Base-by-base conservation (phyloP, 1,140 invertebrate species). In the Drosophila subobscura region DNA sequence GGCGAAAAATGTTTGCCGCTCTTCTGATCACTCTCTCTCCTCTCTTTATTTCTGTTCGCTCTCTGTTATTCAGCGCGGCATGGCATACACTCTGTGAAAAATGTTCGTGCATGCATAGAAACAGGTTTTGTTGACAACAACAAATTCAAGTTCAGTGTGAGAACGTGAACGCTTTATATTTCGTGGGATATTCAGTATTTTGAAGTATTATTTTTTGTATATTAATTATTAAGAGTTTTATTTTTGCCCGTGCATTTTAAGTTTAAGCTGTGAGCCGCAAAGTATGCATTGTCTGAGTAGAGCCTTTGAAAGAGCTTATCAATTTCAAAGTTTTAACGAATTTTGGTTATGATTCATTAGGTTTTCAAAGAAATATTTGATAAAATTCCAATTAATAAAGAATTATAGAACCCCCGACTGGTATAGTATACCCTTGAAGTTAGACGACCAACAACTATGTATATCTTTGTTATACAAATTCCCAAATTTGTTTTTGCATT, bases 1-100 rank as follows among this genome's bases (percentile, higher is more conserved):
- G 41, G 55, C 52, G 55, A 51, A 22, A 67, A 81, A 67, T 77
- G 61, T 55, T 81, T 58, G 27, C 42, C 73, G 47, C 68, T 29
- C 27, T 29, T 6, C 5, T 29, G 5, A 29, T 29, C 27, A 2
- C 27, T 29, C 27, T 29, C 27, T 29, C 27, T 29, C 2, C 27
- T 29, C 2, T 29, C 27, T 29, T 29, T 20, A 1, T 20, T 20
- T 20, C 16, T 20, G 16, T 20, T 29, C 29, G 29, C 29, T 66
- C 74, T 67, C 46, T 56, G 41, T 71, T 59, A 65, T 42, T 57
- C 70, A 60, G 56, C 70, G 49, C 49, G 25, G 46, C 47, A 53
- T 46, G 46, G 20, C 20, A 10, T 22, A 46, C 52, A 20, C 60
- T 33, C 45, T 79, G 57, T 40, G 44, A n/a, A 51, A 71, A 47